Evolutionary conservation across 2,888 invertebrate species (phyloP).

Genomic region (Pteria penguin): DNA sequence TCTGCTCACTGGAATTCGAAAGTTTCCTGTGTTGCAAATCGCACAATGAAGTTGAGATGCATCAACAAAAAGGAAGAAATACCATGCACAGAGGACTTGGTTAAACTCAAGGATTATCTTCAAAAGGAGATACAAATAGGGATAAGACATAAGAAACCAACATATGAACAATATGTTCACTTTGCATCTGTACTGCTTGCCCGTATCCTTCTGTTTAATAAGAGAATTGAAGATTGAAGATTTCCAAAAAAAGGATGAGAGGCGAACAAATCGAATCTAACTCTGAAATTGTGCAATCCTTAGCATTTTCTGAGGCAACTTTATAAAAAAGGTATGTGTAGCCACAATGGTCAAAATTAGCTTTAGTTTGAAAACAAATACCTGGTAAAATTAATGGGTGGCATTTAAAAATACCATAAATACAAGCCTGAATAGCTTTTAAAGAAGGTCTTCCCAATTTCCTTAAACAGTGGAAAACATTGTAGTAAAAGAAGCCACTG

Average conservation of each 20-base stretch:
- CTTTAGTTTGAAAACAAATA: too few relatives aligned
- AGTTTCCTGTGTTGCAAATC: constrained; percentile 31
- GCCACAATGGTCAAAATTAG: too few relatives aligned
- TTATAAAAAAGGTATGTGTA: constrained; percentile 33
- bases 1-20: constrained; percentile 34
- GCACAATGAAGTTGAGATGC: constrained; percentile 11
- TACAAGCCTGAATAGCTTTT: too few relatives aligned
- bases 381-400: too few relatives aligned
- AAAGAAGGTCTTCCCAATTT: too few relatives aligned
- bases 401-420: too few relatives aligned
- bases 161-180: constrained; percentile 30
- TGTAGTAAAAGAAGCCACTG: too few relatives aligned
- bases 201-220: constrained; percentile 31
- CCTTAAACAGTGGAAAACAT: too few relatives aligned
- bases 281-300: constrained; percentile 25
- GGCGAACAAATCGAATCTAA: constrained; percentile 32
- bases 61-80: constrained; percentile 33
- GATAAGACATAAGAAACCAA: constrained; percentile 16
- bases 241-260: constrained; percentile 24
- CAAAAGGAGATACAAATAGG: neutral
- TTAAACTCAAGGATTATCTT: constrained; percentile 11
- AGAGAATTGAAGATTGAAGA: constrained; percentile 24
- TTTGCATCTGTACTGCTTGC: constrained; percentile 24
- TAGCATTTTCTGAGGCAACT: constrained; percentile 24
- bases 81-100: constrained; percentile 31